These are phyloP conservation scores for Lepilemur septentrionalis DNA, from an alignment of 2,797 vertebrate genomes.

Conservation along the genomic window DNA sequence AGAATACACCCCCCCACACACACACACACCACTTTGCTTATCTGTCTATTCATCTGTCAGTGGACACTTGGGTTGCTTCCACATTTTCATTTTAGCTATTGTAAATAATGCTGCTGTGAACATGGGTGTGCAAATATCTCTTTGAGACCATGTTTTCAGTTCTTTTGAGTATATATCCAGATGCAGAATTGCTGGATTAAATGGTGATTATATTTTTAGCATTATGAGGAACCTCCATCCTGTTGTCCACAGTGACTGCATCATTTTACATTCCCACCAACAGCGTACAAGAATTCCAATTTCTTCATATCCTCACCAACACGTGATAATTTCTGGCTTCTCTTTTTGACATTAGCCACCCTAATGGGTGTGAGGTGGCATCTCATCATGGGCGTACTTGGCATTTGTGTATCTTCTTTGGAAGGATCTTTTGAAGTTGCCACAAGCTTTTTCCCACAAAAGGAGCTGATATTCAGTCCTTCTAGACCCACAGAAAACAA, in stretches of 20 bases:
- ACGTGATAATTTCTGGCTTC: neutral
- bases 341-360: neutral
- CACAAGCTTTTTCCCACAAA: neutral
- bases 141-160: neutral
- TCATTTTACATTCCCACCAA: neutral
- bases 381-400: neutral
- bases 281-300: neutral
- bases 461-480: neutral
- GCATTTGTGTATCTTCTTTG: neutral
- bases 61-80: no score
- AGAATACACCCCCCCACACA: no score
- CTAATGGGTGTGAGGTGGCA: neutral
- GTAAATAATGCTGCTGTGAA: neutral
- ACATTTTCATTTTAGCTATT: neutral
- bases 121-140: neutral
- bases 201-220: neutral
- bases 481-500: neutral
- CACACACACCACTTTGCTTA: neutral
- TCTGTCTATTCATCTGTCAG: accelerated
- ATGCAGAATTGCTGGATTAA: neutral
- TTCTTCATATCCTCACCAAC: neutral
- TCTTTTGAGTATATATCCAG: neutral
- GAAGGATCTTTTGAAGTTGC: neutral
- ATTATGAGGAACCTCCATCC: neutral
- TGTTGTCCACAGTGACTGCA: neutral